Evolutionary conservation across 2,888 invertebrate genomes (phyloP).

Genomic region (Sarcophaga subvicina): DNA sequence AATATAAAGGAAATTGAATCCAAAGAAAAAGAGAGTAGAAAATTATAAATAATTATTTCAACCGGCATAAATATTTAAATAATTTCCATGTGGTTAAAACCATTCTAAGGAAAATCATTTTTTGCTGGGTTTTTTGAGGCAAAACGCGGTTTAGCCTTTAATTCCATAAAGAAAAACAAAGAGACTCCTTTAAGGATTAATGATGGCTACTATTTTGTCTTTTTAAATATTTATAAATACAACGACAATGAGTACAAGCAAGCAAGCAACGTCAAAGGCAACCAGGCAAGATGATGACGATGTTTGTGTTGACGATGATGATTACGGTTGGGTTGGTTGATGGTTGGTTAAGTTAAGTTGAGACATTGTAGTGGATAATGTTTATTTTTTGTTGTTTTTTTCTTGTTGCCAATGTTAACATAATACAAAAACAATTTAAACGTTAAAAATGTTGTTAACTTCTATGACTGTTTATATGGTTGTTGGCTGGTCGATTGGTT

Average conservation of each 20-base stretch:
- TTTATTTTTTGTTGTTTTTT: conserved; percentile 30
- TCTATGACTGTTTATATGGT: conserved; percentile 25
- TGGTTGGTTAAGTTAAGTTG: conserved; percentile 60
- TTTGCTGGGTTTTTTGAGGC: background rate
- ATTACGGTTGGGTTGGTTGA: conserved; percentile 13
- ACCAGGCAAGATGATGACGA: background rate
- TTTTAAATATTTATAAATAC: conserved; percentile 44
- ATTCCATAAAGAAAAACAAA: background rate
- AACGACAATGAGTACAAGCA: conserved; percentile 32
- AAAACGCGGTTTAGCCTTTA: background rate
- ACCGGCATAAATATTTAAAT: too few species aligned
- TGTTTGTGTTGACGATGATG: conserved; percentile 21
- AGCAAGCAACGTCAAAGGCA: too few species aligned
- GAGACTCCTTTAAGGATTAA: conserved; percentile 43
- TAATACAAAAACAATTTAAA: conserved; percentile 59
- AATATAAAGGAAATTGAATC: too few species aligned
- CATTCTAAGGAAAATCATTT: conserved; percentile 40
- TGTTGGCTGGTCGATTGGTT: conserved; percentile 6
- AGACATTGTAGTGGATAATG: conserved; percentile 61
- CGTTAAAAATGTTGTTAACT: conserved; percentile 65
- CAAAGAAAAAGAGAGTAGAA: too few species aligned
- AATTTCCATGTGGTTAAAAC: background rate
- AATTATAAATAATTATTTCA: too few species aligned
- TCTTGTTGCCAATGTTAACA: conserved; percentile 34
- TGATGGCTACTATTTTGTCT: conserved; percentile 24